phyloP scores from a whole-genome alignment of 2,888 invertebrate species.

The Trachelus troglodyta region DNA sequence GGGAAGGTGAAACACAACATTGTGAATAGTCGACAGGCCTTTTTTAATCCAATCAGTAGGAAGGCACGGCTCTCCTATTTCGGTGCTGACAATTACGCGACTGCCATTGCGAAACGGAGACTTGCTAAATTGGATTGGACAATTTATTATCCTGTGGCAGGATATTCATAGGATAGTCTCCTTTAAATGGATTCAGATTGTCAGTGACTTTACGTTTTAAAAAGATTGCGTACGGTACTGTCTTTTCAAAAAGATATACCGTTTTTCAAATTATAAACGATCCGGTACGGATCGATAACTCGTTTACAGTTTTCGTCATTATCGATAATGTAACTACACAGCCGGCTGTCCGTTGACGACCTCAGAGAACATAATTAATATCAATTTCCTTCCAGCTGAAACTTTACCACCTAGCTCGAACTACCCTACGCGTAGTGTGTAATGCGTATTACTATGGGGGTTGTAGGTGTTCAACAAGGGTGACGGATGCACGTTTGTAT shows the following conservation, averaged over 20 bases:
- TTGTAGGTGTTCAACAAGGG: conserved; percentile 25
- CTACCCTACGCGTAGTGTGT: neutral
- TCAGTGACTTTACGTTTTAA: neutral
- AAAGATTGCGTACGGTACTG: neutral
- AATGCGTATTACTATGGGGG: neutral
- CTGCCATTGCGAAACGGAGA: conserved; percentile 20
- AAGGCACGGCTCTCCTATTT: conserved; percentile 26
- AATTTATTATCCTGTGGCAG: conserved; percentile 19
- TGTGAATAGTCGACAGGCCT: neutral
- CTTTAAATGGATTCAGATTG: neutral
- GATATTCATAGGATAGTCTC: neutral
- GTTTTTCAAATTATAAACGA: neutral
- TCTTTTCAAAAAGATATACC: neutral
- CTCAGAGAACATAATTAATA: conserved; percentile 29
- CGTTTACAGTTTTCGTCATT: neutral
- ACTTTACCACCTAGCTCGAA: conserved; percentile 1
- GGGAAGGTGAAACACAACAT: neutral
- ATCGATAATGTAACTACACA: neutral
- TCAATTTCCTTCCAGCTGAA: conserved; percentile 35
- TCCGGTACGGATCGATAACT: neutral
- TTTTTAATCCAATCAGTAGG: conserved; percentile 6
- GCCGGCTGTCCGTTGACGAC: conserved; percentile 30
- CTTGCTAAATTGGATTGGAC: conserved; percentile 23
- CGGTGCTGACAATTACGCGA: conserved; percentile 14
- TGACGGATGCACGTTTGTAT: conserved; percentile 17